A percentile compares a stretch with the other conserved stretches of the same genome.
These are phyloP conservation scores for Morus bassanus DNA, from an alignment of 2,797 vertebrate genomes.

Conservation along the genomic window DNA sequence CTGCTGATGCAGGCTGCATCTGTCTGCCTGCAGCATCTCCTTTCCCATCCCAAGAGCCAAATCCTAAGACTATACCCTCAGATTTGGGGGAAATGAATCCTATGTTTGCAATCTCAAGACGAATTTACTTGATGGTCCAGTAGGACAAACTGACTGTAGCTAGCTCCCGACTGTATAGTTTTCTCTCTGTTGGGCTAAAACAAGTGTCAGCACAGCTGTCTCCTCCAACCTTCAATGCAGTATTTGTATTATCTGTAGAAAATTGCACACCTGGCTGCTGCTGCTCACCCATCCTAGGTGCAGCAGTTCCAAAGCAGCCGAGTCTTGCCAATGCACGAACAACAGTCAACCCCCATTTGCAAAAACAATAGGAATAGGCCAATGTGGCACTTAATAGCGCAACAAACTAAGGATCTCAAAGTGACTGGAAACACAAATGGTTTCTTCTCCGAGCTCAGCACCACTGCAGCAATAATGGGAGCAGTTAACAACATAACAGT, in stretches of 20 bases:
- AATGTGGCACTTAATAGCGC: not conserved
- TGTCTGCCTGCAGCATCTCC: not conserved
- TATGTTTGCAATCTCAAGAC: not conserved
- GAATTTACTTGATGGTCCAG: not conserved
- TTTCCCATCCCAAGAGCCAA: not conserved
- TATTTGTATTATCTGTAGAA: not conserved
- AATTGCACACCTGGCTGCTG: not conserved
- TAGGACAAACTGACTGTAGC: not conserved
- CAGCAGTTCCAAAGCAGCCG: not conserved
- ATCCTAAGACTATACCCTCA: not conserved
- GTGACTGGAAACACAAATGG: not conserved
- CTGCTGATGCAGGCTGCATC: not conserved
- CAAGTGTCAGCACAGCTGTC: not conserved
- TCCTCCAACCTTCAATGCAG: not conserved
- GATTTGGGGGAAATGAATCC: not conserved
- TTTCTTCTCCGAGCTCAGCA: not conserved
- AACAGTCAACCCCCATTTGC: not conserved
- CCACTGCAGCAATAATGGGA: rapidly evolving
- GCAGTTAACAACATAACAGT: no score
- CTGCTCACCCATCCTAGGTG: not conserved
- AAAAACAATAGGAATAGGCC: not conserved
- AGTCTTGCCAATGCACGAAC: not conserved
- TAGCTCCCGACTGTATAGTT: rapidly evolving
- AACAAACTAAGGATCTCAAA: not conserved
- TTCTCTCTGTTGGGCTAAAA: not conserved